Base-by-base conservation (phyloP, 2,888 invertebrate genomes). In the Exocentrus adspersus region DNA sequence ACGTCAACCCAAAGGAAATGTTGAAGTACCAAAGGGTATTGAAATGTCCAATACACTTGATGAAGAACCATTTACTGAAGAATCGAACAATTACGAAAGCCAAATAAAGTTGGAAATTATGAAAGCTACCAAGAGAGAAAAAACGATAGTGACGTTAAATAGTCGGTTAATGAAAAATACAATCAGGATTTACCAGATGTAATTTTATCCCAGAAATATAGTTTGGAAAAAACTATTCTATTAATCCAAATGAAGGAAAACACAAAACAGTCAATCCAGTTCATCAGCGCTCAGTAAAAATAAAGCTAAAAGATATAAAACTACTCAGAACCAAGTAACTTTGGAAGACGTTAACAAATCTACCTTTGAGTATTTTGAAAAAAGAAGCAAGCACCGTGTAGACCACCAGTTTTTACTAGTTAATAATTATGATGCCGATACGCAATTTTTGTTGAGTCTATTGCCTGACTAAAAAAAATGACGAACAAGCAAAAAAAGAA, bases 11-110 rank as follows among this genome's bases (percentile, higher is more conserved):
- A 56, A 56, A 56, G 56, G 43, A 43, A 43, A 56, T 42, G 16
- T 42, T 12, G 42, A 42, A 42, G 42, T 16, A 10, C 41, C 41
- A 41, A 41, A 7, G 41, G n/a, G n/a, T 41, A 41, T 5, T 54
- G 17, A 54, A 54, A 3, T 17, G 42, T 41, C 54, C n/a, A 24
- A 54, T 54, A 54, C 19, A 54, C n/a, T 54, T 54, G 41, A 54
- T 54, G 54, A 56, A 16, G n/a, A n/a, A n/a, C n/a, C 21, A 42
- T 56, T 17, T 56, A 56, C 56, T 20, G 56, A 56, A 56, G 42
- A 56, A 17, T 12, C 37, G 42, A 30, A 30, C 2, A 30, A 30
- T 30, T 30, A 30, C 10, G 10, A 43, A 43, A n/a, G 7, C 7
- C 17, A 19, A 43, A 43, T 43, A 14, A 43, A 43, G 20, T 19